Conservation (phyloP, 2,113 vertebrate species). For the Pheucticus melanocephalus region DNA sequence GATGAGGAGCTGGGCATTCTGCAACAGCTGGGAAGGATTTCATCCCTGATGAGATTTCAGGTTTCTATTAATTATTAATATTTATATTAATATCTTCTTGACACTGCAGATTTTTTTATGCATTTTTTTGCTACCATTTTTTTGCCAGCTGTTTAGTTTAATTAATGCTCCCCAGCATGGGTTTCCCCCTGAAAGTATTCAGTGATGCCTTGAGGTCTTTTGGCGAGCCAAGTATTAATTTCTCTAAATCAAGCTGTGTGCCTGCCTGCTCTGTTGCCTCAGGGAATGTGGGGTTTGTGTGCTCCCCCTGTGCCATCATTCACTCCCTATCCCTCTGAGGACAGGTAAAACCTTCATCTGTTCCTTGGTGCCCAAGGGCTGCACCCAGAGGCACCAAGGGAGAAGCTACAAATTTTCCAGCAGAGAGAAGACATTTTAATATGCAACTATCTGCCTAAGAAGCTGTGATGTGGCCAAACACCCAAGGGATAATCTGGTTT, state of each 20-base stretch:
- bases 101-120: neutral
- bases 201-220: constrained; percentile 2
- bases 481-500: neutral
- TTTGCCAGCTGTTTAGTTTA: constrained; percentile 2
- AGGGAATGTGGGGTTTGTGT: neutral
- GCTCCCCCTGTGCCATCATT: neutral
- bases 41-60: neutral
- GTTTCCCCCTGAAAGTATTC: neutral
- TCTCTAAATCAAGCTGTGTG: neutral
- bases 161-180: constrained; percentile 16
- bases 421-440: neutral
- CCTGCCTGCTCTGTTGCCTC: neutral
- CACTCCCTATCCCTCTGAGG: accelerated
- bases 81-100: neutral
- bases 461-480: neutral
- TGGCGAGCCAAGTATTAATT: neutral
- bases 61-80: neutral
- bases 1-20: neutral
- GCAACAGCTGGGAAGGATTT: neutral
- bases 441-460: neutral
- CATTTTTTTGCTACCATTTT: neutral
- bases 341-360: neutral
- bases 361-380: neutral
- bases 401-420: neutral
- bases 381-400: neutral